These are phyloP conservation scores for Phallusia fumigata DNA, from an alignment of 23 tunicate genomes.

Conservation along the genomic window DNA sequence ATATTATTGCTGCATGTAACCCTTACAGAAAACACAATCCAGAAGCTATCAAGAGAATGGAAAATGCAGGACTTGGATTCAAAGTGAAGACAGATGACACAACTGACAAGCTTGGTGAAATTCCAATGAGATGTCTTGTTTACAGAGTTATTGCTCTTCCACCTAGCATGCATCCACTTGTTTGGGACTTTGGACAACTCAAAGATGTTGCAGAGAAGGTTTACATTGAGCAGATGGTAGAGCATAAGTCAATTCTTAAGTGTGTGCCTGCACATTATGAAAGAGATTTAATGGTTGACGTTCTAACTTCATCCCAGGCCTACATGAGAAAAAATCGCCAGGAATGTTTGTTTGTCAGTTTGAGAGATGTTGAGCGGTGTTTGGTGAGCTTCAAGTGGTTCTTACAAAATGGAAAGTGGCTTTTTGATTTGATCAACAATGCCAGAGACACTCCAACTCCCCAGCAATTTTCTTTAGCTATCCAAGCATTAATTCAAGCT, in stretches of 20 bases:
- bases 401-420: slow-evolving; percentile 26
- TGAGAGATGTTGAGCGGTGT: slow-evolving; percentile 84
- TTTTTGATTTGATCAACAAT: slow-evolving; percentile 10
- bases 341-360: slow-evolving; percentile 73
- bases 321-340: slow-evolving; percentile 46
- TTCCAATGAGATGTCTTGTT: slow-evolving; percentile 80
- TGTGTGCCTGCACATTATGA: neutral
- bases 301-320: slow-evolving; percentile 47
- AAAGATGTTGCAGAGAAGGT: slow-evolving; percentile 43
- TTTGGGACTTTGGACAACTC: slow-evolving; percentile 84
- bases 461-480: neutral
- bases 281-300: slow-evolving; percentile 18
- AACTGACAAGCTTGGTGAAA: slow-evolving; percentile 44
- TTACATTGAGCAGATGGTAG: slow-evolving; percentile 59
- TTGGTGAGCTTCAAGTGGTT: slow-evolving; percentile 58
- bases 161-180: slow-evolving; percentile 86
- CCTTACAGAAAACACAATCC: slow-evolving; percentile 56
- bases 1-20: slow-evolving; percentile 70
- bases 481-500: slow-evolving; percentile 37
- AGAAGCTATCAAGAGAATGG: slow-evolving; percentile 59
- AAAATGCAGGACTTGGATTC: slow-evolving; percentile 79
- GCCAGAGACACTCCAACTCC: neutral
- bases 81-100: slow-evolving; percentile 59
- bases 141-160: slow-evolving; percentile 84
- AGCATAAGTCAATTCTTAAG: neutral